These are phyloP conservation scores for Eclectus roratus DNA, from an alignment of 2,113 vertebrate genomes.

Conservation along the genomic window DNA sequence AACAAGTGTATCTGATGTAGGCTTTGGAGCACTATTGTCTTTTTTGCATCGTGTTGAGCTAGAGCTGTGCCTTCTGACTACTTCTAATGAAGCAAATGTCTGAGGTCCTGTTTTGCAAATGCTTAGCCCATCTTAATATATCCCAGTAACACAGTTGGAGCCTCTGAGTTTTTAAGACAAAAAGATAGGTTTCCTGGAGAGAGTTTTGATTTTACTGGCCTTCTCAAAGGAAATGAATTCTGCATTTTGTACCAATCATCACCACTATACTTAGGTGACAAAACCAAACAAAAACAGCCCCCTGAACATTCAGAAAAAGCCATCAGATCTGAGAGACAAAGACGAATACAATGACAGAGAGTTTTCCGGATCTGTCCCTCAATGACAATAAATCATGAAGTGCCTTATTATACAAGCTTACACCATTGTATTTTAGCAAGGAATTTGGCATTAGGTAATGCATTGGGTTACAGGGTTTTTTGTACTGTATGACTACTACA, in stretches of 20 bases:
- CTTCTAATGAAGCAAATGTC: not conserved
- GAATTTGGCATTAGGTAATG: not conserved
- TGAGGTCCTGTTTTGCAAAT: not conserved
- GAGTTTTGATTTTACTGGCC: not conserved
- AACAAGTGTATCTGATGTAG: not conserved
- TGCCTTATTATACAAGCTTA: not conserved
- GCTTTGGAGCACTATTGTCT: not conserved
- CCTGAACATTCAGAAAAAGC: not conserved
- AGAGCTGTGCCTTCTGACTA: not conserved
- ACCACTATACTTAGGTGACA: not conserved
- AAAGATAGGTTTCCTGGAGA: not conserved
- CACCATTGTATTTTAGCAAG: not conserved
- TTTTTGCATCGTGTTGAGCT: not conserved
- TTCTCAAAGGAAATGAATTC: not conserved
- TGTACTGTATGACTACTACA: not conserved
- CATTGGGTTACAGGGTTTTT: accelerated
- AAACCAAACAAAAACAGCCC: not conserved
- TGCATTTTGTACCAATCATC: not conserved
- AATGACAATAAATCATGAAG: not conserved
- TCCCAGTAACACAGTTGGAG: not conserved
- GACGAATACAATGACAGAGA: not conserved
- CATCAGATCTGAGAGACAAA: not conserved
- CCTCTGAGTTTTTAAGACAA: not conserved
- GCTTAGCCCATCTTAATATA: not conserved
- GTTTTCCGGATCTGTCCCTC: not conserved